phyloP scores from a whole-genome alignment of 2,888 invertebrate genomes.

The Tetragnatha montana region DNA sequence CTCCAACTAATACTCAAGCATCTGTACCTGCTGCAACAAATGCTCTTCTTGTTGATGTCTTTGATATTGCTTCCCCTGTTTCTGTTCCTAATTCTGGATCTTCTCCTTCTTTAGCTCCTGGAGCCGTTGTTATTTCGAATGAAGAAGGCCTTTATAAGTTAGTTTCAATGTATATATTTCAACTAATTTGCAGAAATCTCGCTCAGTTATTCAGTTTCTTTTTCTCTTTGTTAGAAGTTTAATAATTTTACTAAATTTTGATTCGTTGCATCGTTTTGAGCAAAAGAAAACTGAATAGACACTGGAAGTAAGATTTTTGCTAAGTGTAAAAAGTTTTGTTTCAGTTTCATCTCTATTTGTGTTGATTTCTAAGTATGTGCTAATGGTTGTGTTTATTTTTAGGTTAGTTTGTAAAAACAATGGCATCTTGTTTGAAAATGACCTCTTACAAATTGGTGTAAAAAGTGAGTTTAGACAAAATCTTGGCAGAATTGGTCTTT shows the following conservation, averaged over 20 bases:
- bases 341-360: too few relatives aligned
- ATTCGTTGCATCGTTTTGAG: too few relatives aligned
- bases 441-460: constrained; percentile 97
- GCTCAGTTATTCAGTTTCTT: too few relatives aligned
- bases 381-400: constrained; percentile 71
- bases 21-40: constrained; percentile 81
- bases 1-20: constrained; percentile 74
- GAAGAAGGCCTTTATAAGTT: constrained; percentile 91
- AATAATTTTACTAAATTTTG: too few relatives aligned
- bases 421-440: constrained; percentile 98
- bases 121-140: constrained; percentile 74
- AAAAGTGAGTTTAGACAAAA: constrained; percentile 98
- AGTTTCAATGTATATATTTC: constrained; percentile 72
- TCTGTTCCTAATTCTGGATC: constrained; percentile 37
- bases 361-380: too few relatives aligned
- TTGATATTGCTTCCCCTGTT: constrained; percentile 84
- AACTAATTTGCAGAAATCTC: too few relatives aligned
- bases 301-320: too few relatives aligned
- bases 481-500: constrained; percentile 94
- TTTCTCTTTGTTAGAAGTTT: too few relatives aligned
- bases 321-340: too few relatives aligned
- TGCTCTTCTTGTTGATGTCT: constrained; percentile 90
- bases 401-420: constrained; percentile 97
- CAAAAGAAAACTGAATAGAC: too few relatives aligned
- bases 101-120: constrained; percentile 55